Percentiles rank a stretch among this genome's conserved stretches.
These are phyloP conservation scores for Valencia hispanica DNA, from an alignment of 2,797 vertebrate genomes.

Conservation along the genomic window DNA sequence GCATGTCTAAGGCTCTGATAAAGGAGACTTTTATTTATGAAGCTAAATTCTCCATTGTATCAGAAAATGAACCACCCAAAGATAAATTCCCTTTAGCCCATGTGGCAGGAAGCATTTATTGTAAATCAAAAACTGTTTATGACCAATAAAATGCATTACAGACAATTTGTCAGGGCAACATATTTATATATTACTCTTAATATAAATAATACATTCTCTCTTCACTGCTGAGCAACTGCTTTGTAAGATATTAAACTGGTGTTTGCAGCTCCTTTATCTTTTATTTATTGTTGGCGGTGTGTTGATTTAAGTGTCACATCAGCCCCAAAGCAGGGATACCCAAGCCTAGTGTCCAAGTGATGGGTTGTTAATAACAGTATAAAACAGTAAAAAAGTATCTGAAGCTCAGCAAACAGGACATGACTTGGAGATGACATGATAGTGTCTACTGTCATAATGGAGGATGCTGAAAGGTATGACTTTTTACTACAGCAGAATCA, in stretches of 20 bases:
- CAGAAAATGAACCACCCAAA: neutral
- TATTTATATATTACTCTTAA: neutral
- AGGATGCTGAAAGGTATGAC: neutral
- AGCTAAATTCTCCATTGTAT: neutral
- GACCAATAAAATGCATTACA: neutral
- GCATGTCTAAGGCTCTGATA: neutral
- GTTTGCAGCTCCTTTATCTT: neutral
- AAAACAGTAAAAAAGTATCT: neutral
- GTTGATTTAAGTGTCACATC: neutral
- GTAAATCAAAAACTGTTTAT: neutral
- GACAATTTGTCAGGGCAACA: neutral
- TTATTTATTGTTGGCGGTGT: neutral
- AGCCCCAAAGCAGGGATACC: neutral
- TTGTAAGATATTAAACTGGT: neutral
- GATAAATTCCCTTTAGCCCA: neutral
- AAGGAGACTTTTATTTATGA: neutral
- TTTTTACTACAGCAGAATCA: neutral
- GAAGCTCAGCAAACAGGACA: neutral
- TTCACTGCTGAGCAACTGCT: neutral
- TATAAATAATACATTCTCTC: neutral
- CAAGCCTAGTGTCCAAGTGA: neutral
- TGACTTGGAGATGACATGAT: neutral
- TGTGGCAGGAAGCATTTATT: neutral
- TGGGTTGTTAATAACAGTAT: neutral
- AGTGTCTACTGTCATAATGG: neutral